Percentiles rank a stretch among this genome's conserved stretches.
Evolutionary conservation across 2,797 vertebrate genomes (phyloP).

Genomic region (Notolabrus celidotus): DNA sequence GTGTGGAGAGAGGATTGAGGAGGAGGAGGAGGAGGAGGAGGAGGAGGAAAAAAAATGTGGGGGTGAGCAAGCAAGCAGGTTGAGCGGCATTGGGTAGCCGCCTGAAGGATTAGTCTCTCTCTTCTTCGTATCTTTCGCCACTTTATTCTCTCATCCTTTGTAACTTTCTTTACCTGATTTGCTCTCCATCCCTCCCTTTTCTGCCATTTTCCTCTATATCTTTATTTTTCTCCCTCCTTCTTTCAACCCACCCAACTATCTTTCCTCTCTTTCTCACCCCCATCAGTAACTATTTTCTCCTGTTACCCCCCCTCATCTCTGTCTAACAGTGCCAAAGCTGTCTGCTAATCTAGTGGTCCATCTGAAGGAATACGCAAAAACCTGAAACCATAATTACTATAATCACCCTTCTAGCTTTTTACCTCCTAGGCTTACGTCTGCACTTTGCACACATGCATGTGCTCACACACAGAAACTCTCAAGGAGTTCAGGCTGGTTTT

Average conservation of each 20-base stretch:
- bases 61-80: conserved; percentile 14
- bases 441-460: conserved; percentile 32
- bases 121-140: conserved; percentile 57
- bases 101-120: conserved; percentile 73
- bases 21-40: neutral
- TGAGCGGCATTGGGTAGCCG: conserved; percentile 56
- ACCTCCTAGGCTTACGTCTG: conserved; percentile 69
- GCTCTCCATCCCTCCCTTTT: conserved; percentile 15
- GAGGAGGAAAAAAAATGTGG: conserved; percentile 2
- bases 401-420: conserved; percentile 77
- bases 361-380: conserved; percentile 78
- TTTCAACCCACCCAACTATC: conserved; percentile 1
- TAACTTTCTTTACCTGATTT: conserved; percentile 8
- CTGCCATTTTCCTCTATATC: conserved; percentile 17
- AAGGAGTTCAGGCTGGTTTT: conserved; percentile 31
- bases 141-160: conserved; percentile 46
- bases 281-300: conserved; percentile 60
- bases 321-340: conserved; percentile 48
- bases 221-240: conserved; percentile 3
- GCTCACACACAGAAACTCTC: conserved; percentile 19
- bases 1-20: conserved; percentile 47
- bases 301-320: neutral
- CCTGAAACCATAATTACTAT: conserved; percentile 81
- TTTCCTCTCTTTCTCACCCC: conserved; percentile 6
- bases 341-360: conserved; percentile 74